phyloP scores from a whole-genome alignment of 2,888 invertebrate species.

The Synergus itoensis region DNA sequence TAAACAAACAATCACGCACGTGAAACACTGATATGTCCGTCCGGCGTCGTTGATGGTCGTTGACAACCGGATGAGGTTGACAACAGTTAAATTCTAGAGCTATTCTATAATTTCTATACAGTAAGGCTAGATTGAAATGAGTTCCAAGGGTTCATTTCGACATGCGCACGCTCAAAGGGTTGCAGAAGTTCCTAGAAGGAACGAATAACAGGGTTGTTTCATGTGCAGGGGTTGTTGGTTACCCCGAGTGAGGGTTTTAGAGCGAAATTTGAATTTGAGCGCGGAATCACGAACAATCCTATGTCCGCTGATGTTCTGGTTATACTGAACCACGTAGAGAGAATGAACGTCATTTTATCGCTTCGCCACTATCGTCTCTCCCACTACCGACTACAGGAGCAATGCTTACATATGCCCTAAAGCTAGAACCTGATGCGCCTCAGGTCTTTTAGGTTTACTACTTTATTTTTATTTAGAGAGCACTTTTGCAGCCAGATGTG shows the following conservation, averaged over 20 bases:
- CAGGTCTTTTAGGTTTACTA: not conserved
- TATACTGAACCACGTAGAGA: conserved; percentile 51
- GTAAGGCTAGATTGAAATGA: not conserved
- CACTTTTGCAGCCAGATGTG: too few relatives aligned
- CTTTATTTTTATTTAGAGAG: not conserved
- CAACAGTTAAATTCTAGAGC: not conserved
- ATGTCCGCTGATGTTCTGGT: not conserved
- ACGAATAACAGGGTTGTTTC: not conserved
- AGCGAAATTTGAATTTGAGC: not conserved
- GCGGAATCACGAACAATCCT: not conserved
- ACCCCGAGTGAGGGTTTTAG: not conserved
- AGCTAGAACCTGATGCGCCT: conserved; percentile 22
- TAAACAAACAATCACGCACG: conserved; percentile 29
- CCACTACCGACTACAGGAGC: conserved; percentile 34
- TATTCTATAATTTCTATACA: not conserved
- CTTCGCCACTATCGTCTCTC: conserved; percentile 47
- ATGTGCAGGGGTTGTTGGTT: not conserved
- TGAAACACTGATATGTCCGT: conserved; percentile 24
- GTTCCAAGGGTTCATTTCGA: not conserved
- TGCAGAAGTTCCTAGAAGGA: not conserved
- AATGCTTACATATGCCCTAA: not conserved
- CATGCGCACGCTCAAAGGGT: conserved; percentile 6
- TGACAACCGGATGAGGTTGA: conserved; percentile 20
- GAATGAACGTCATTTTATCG: conserved; percentile 68
- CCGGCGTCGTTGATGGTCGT: conserved; percentile 34